Percentiles rank a stretch among this genome's conserved stretches.
These are phyloP conservation scores for Merodon equestris DNA, from an alignment of 2,888 invertebrate species.

Conservation along the genomic window DNA sequence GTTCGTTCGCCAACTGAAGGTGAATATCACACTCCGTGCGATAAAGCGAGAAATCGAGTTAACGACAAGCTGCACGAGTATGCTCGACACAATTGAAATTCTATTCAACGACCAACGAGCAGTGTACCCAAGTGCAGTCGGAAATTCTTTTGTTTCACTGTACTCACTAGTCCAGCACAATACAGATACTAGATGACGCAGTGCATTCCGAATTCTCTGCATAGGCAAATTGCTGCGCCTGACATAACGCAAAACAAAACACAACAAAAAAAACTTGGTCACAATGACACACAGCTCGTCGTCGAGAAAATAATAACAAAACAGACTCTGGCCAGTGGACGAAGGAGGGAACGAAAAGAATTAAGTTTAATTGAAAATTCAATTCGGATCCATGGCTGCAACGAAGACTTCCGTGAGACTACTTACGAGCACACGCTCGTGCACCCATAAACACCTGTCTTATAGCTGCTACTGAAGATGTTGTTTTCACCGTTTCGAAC, in stretches of 20 bases:
- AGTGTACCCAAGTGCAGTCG: slow-evolving; percentile 4
- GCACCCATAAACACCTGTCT: slow-evolving; percentile 5
- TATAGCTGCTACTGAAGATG: background rate
- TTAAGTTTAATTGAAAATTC: slow-evolving; percentile 1
- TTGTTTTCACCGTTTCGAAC: background rate
- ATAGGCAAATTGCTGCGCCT: slow-evolving; percentile 26
- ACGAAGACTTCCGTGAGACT: slow-evolving; percentile 27
- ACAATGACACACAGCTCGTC: background rate
- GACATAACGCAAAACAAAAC: slow-evolving; percentile 31
- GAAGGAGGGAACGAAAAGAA: background rate
- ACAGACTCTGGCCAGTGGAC: background rate
- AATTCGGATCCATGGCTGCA: background rate
- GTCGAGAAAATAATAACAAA: background rate
- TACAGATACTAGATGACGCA: slow-evolving; percentile 44
- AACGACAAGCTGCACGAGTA: slow-evolving; percentile 4
- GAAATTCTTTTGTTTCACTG: slow-evolving; percentile 28
- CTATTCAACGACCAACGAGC: slow-evolving; percentile 8
- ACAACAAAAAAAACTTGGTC: slow-evolving; percentile 2
- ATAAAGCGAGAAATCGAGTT: too few relatives aligned
- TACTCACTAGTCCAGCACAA: slow-evolving; percentile 7
- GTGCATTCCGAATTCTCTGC: slow-evolving; percentile 29
- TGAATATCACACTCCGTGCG: slow-evolving; percentile 15
- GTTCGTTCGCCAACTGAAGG: slow-evolving; percentile 22
- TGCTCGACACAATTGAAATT: slow-evolving; percentile 48
- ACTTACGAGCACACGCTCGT: slow-evolving; percentile 9